Evolutionary conservation across 1,140 invertebrate species (phyloP).

Genomic region (Papilio aristodemus): DNA sequence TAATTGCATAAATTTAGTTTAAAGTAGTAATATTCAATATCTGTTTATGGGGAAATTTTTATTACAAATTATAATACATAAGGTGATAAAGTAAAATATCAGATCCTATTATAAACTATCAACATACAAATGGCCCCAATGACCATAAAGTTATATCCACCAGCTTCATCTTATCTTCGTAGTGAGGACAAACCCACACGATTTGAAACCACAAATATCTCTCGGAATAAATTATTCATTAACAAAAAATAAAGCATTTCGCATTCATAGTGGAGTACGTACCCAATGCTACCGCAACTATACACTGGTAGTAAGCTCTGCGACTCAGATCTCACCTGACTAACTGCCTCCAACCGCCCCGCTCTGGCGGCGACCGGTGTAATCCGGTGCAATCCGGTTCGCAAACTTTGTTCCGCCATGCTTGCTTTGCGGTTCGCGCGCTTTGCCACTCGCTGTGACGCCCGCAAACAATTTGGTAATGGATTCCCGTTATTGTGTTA

Average conservation of each 20-base stretch:
- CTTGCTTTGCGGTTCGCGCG: slow-evolving; percentile 62
- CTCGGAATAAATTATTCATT: too few species aligned
- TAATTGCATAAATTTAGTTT: neutral
- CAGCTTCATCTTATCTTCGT: too few species aligned
- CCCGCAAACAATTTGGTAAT: slow-evolving; percentile 47
- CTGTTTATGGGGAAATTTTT: too few species aligned
- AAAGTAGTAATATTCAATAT: neutral
- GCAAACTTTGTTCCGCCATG: slow-evolving; percentile 64
- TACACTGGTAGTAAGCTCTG: slow-evolving; percentile 40
- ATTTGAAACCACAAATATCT: too few species aligned
- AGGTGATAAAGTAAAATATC: too few species aligned
- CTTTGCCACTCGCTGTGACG: slow-evolving; percentile 47
- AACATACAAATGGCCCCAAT: too few species aligned
- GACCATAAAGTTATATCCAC: too few species aligned
- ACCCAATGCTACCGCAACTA: slow-evolving; percentile 4
- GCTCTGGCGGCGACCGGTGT: slow-evolving; percentile 46
- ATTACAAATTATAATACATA: too few species aligned
- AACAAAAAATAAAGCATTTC: neutral
- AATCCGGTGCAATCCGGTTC: slow-evolving; percentile 66
- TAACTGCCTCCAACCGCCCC: slow-evolving; percentile 61
- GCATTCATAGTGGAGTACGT: neutral
- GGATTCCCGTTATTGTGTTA: slow-evolving; percentile 43
- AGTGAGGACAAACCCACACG: too few species aligned
- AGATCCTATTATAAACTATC: too few species aligned
- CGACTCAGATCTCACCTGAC: slow-evolving; percentile 60